phyloP scores from a whole-genome alignment of 2,888 invertebrate species.

The Campoplex capitator region DNA sequence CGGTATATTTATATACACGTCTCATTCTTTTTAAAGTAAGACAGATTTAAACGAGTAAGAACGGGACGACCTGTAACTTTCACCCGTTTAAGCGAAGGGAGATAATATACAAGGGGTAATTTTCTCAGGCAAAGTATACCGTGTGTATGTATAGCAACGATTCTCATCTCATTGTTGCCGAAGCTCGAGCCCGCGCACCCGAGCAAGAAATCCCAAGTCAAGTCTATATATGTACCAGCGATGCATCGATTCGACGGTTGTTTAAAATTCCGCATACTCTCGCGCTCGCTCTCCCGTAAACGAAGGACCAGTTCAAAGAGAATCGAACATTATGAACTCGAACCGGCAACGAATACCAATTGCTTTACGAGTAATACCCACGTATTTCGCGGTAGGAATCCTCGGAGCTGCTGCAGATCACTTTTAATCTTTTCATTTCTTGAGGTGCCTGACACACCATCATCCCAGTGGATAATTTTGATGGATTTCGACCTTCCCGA shows the following conservation, averaged over 20 bases:
- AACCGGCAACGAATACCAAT: conserved; percentile 49
- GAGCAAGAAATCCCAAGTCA: conserved; percentile 44
- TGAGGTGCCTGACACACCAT: conserved; percentile 38
- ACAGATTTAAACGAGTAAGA: conserved; percentile 34
- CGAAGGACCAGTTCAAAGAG: conserved; percentile 56
- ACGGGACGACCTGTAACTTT: conserved; percentile 60
- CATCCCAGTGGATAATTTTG: neutral
- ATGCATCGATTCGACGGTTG: conserved; percentile 55
- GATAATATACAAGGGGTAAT: conserved; percentile 63
- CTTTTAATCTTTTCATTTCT: conserved; percentile 13
- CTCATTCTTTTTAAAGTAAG: conserved; percentile 38
- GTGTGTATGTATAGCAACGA: conserved; percentile 52
- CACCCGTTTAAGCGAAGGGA: conserved; percentile 67
- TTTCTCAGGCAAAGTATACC: conserved; percentile 68
- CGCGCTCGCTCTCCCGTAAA: conserved; percentile 50
- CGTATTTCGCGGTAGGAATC: conserved; percentile 48
- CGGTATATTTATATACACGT: neutral
- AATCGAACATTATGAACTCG: conserved; percentile 59
- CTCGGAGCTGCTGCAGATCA: conserved; percentile 19
- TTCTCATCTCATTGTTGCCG: conserved; percentile 59
- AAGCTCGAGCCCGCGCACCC: conserved; percentile 50
- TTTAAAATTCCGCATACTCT: conserved; percentile 72
- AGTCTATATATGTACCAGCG: conserved; percentile 36
- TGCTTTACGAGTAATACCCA: conserved; percentile 51
- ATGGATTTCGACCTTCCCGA: neutral